Base-by-base conservation (phyloP, 2,797 vertebrate genomes). In the Parotocinclus haroldoi region DNA sequence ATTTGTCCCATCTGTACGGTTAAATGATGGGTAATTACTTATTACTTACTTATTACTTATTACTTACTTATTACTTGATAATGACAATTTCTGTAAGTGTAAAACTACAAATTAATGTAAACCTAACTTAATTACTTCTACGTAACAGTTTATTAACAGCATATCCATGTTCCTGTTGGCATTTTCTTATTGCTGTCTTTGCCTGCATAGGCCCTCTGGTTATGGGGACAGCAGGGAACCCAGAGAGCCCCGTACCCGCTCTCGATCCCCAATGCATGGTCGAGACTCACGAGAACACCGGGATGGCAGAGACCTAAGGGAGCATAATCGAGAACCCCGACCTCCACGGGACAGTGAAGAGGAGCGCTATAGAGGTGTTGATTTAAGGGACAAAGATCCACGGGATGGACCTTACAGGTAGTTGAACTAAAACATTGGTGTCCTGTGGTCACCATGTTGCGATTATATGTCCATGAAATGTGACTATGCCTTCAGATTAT, bases 271-370 rank as follows among this genome's bases (percentile, higher is more conserved):
- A 0, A 27, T 69, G 37, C 89, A 83, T 11, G 79, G 71, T 0
- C 86, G 93, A n/a, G 92, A 94, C 0, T 79, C 85, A 16, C 85
- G 91, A 17, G 90, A 93, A 13, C 76, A 87, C 69, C 86, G 94
- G 72, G 95, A 96, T 0, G 4, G 83, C 27, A 92, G 94, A 1
- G 86, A 87, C 7, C 62, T 71, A 3, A 74, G 80, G 73, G 86
- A 87, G 10, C 65, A 77, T 0, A 70, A 66, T 0, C 72, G 89
- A 50, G 89, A 90, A 53, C 66, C 75, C 0, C 76, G 89, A 37
- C 66, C 80, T 0, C 81, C 86, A 3, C 85, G 89, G 1, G 89
- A 91, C 46, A 79, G 81, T 0, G 86, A 87, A 9, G 73, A 76
- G 1, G 72, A 56, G 0, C 2, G 82, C 3, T 86, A 77, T 56